Percentiles rank a stretch among this genome's conserved stretches.
Conservation (phyloP, 2,888 invertebrate species). For the Ferdinandea cuprea region DNA sequence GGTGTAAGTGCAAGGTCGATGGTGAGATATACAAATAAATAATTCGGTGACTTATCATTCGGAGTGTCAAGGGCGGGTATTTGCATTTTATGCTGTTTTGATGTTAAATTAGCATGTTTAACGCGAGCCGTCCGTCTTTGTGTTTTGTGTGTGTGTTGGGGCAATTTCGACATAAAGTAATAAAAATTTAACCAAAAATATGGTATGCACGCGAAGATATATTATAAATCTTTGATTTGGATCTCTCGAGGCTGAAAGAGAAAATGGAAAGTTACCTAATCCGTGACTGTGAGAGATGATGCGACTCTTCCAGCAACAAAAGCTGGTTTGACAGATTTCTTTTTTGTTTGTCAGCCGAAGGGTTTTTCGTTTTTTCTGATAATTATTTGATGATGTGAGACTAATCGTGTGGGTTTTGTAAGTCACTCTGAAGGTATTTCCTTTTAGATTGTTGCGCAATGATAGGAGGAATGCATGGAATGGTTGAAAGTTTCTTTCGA, state of each 20-base stretch:
- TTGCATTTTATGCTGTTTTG: conserved; percentile 27
- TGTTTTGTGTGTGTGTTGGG: not conserved
- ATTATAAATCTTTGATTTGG: conserved; percentile 16
- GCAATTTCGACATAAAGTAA: conserved; percentile 34
- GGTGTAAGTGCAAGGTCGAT: conserved; percentile 54
- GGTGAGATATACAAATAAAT: conserved; percentile 11
- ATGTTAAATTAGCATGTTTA: conserved; percentile 28
- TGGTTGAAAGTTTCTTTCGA: not conserved
- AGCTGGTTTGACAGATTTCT: conserved; percentile 22
- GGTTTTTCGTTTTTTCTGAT: not conserved
- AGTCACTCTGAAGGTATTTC: not conserved
- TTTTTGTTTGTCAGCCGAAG: conserved; percentile 1
- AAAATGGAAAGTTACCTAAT: conserved; percentile 61
- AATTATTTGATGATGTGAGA: conserved; percentile 3
- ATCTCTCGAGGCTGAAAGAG: conserved; percentile 48
- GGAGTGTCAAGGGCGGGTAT: conserved; percentile 51
- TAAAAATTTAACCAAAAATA: not conserved
- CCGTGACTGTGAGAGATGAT: conserved; percentile 29
- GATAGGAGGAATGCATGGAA: not conserved
- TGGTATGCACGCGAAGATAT: not conserved
- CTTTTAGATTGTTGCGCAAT: not conserved
- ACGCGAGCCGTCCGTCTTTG: not conserved
- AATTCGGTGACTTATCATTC: conserved; percentile 20
- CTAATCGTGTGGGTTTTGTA: not conserved
- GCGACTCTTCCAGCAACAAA: conserved; percentile 3